Evolutionary conservation across 2,113 vertebrate genomes (phyloP).

Genomic region (Lasiurus cinereus): DNA sequence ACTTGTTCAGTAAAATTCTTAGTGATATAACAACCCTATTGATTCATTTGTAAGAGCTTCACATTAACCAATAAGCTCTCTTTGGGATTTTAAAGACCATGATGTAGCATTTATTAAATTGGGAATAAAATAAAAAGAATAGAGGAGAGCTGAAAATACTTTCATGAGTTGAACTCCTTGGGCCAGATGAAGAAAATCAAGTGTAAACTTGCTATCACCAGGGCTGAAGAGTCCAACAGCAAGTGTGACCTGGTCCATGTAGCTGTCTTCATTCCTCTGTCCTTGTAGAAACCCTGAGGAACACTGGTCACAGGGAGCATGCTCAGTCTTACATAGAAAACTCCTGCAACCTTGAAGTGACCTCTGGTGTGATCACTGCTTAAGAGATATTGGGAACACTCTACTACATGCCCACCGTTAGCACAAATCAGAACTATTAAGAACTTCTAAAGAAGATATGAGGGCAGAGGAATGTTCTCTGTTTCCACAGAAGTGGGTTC

Average conservation of each 20-base stretch:
- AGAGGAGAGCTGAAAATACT: background rate
- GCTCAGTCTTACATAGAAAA: background rate
- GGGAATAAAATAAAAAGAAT: background rate
- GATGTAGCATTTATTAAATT: background rate
- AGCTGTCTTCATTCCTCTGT: background rate
- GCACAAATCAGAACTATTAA: background rate
- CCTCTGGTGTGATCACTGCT: background rate
- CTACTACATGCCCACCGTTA: background rate
- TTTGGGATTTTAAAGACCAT: background rate
- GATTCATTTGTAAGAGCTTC: background rate
- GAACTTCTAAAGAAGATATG: background rate
- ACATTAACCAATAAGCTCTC: slow-evolving; percentile 37
- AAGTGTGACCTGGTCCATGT: background rate
- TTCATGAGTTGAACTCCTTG: background rate
- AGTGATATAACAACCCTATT: background rate
- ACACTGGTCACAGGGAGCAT: background rate
- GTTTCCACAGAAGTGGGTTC: background rate
- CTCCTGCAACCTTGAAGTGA: background rate
- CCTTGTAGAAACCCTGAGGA: background rate
- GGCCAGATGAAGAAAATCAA: background rate
- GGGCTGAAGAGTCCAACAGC: background rate
- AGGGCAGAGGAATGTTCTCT: background rate
- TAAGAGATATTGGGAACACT: background rate
- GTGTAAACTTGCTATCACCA: background rate
- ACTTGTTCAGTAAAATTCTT: slow-evolving; percentile 30